Conservation (phyloP, 2,888 invertebrate genomes). For the Kuschelorhynchus macadamiae region DNA sequence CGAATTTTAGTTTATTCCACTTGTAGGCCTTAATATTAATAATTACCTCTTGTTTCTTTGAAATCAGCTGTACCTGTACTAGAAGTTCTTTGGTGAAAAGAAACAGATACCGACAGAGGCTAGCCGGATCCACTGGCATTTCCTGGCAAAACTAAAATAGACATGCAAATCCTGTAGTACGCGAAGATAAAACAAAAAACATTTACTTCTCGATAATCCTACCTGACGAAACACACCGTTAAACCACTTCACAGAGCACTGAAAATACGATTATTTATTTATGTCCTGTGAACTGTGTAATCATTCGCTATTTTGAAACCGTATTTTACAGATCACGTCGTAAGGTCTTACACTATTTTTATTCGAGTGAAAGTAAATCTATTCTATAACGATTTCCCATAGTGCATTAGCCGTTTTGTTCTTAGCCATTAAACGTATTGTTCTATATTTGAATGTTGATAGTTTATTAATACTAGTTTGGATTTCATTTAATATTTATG, state of each 20-base stretch:
- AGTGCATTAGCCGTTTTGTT: conserved; percentile 7
- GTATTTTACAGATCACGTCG: conserved; percentile 44
- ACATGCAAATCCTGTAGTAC: too few relatives aligned
- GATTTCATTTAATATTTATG: background rate
- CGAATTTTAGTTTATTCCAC: too few relatives aligned
- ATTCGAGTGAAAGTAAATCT: conserved; percentile 46
- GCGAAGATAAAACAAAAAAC: too few relatives aligned
- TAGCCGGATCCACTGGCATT: too few relatives aligned
- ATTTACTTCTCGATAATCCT: background rate
- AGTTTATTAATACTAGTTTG: background rate
- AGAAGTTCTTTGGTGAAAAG: too few relatives aligned
- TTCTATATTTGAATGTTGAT: conserved; percentile 3
- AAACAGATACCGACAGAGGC: too few relatives aligned
- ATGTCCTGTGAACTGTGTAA: conserved; percentile 35
- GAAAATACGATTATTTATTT: conserved; percentile 9
- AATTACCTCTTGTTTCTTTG: too few relatives aligned
- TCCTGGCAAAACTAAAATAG: too few relatives aligned
- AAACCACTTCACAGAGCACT: too few relatives aligned
- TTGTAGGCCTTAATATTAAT: too few relatives aligned
- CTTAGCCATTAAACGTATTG: conserved; percentile 16
- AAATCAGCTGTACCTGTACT: too few relatives aligned
- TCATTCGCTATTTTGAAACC: conserved; percentile 30
- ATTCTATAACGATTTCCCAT: conserved; percentile 23
- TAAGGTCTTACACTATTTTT: conserved; percentile 41
- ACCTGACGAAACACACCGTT: background rate